phyloP scores from a whole-genome alignment of 35 echinoderm and acorn worm species.

The Ophioderma brevispina region DNA sequence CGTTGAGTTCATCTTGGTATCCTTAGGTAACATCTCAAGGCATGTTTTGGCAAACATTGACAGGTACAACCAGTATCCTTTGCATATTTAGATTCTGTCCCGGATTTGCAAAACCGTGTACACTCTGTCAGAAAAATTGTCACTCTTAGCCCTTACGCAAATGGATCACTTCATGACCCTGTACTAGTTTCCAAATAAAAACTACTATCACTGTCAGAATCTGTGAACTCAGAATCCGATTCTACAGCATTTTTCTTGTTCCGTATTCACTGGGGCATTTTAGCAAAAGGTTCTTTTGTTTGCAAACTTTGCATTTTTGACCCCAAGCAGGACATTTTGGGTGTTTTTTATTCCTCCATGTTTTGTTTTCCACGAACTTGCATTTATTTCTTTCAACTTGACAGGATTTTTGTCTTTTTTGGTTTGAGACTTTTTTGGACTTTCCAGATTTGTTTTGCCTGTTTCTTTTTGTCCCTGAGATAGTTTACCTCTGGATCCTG shows the following conservation, averaged over 20 bases:
- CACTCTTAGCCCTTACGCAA: not conserved
- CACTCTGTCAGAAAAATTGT: not conserved
- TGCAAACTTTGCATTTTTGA: constrained; percentile 30
- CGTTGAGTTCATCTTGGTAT: not conserved
- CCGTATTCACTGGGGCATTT: not conserved
- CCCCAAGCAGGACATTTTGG: constrained; percentile 37
- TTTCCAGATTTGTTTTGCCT: not conserved
- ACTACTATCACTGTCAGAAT: not conserved
- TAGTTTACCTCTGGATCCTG: too few species aligned
- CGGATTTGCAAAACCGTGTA: not conserved
- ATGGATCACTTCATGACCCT: not conserved
- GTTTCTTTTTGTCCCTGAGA: not conserved
- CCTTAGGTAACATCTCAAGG: not conserved
- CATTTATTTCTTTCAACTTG: constrained; percentile 21
- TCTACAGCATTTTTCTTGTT: not conserved
- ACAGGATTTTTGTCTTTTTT: not conserved
- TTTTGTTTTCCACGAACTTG: constrained; percentile 41
- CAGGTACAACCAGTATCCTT: not conserved
- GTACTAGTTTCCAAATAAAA: not conserved
- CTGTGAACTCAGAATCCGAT: not conserved
- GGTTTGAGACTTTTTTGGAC: not conserved
- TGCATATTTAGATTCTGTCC: not conserved
- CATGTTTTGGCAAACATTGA: not conserved
- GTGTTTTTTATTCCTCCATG: constrained; percentile 47
- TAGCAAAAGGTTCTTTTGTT: constrained; percentile 30